Percentiles rank a stretch among this genome's conserved stretches.
phyloP scores from a whole-genome alignment of 2,113 vertebrate species.

The Numenius arquata region DNA sequence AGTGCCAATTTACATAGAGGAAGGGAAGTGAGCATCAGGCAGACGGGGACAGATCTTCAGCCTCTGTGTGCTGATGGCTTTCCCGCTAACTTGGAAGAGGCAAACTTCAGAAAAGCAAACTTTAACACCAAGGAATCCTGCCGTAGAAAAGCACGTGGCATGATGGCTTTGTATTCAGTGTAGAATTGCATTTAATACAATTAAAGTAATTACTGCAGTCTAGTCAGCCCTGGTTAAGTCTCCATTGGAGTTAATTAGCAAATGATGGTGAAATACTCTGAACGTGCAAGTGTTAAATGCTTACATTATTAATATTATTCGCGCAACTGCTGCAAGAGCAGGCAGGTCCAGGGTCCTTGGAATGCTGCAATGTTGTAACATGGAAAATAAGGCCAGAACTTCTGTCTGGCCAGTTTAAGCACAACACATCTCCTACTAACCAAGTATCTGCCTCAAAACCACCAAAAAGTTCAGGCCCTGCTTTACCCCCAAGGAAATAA shows the following conservation, averaged over 20 bases:
- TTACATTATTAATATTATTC: background rate
- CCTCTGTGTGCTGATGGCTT: background rate
- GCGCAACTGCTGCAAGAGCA: background rate
- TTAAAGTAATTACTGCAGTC: constrained; percentile 32
- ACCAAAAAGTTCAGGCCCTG: background rate
- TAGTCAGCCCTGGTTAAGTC: constrained; percentile 11
- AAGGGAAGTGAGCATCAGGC: background rate
- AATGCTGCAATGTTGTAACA: background rate
- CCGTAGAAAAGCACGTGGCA: background rate
- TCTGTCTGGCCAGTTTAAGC: background rate
- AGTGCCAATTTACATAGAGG: background rate
- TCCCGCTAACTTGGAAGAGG: background rate
- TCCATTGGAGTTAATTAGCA: constrained; percentile 18
- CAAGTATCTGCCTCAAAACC: background rate
- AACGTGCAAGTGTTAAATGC: constrained; percentile 24
- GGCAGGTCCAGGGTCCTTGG: background rate
- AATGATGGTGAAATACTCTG: background rate
- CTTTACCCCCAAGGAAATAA: background rate
- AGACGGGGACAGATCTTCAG: background rate
- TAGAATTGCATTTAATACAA: background rate
- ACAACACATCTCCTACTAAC: background rate
- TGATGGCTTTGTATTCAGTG: background rate
- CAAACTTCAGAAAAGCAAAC: background rate
- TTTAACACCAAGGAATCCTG: background rate
- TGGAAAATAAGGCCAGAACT: background rate